Base-by-base conservation (phyloP, 2,888 invertebrate genomes). In the Andrena minutula region DNA sequence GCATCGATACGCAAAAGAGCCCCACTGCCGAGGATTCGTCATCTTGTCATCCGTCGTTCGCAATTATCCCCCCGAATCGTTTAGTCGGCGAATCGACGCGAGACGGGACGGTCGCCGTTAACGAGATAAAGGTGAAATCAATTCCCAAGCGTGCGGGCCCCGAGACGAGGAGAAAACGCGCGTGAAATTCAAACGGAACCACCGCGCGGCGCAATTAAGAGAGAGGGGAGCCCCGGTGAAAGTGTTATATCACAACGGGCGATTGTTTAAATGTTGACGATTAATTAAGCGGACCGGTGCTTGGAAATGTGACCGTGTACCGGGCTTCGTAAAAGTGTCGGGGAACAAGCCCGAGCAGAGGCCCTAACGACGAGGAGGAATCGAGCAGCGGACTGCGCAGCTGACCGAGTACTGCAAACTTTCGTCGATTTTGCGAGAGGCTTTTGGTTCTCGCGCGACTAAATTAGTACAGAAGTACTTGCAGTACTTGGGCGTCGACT, bases 71-170 rank as follows among this genome's bases (percentile, higher is more conserved):
- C 12, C 32, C 10, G 56, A 35, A 28, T 68, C 28, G 61, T 16
- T 71, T 60, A 75, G 81, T 81, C 82, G 28, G 23, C 7, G 12
- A 63, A 56, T 53, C 51, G 65, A 12, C 32, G 51, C 74, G 66
- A 68, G 23, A 66, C 70, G 64, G 35, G 16, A 63, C 71, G 32
- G 75, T 72, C 47, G 26, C 41, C 35, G 60, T 72, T 79, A 79
- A 77, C 80, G 72, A 70, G 80, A 75, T 69, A 74, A 77, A 82
- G 73, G 88, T 85, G 85, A 85, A 86, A 88, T 86, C 79, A 83
- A 80, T 86, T 56, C 56, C 41, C 75, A 65, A 28, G 61, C 7
- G 53, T 20, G 35, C 32, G 10, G 8, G 26, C 51, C 49, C 58
- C 35, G 65, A 51, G 41, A 28, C 75, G 72, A 73, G 58, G 83